Conservation (phyloP, 1,140 invertebrate genomes). For the Grapholita molesta region DNA sequence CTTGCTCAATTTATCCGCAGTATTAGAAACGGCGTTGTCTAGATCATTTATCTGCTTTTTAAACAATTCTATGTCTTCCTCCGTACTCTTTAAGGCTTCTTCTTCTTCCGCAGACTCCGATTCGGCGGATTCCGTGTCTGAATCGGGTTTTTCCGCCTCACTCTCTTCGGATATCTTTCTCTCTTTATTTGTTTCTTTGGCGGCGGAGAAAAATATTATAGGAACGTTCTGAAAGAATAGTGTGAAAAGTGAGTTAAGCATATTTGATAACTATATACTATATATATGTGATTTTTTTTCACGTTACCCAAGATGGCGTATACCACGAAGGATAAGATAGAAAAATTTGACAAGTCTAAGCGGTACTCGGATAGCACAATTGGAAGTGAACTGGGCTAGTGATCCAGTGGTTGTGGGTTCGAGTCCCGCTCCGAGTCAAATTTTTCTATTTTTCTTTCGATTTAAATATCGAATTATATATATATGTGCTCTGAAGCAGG, state of each 20-base stretch:
- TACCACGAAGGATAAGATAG: too few relatives aligned
- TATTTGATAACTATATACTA: too few relatives aligned
- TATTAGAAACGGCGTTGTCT: conserved; percentile 63
- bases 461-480: too few relatives aligned
- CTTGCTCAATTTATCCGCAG: conserved; percentile 72
- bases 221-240: conserved; percentile 54
- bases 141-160: conserved; percentile 35
- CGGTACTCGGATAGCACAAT: too few relatives aligned
- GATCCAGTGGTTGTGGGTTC: too few relatives aligned
- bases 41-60: conserved; percentile 59
- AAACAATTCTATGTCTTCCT: conserved; percentile 68
- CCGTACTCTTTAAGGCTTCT: conserved; percentile 58
- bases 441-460: too few relatives aligned
- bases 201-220: conserved; percentile 73
- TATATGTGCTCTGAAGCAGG: too few relatives aligned
- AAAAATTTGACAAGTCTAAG: too few relatives aligned
- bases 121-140: conserved; percentile 50
- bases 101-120: conserved; percentile 41
- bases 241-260: background rate
- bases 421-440: too few relatives aligned
- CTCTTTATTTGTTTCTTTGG: conserved; percentile 75
- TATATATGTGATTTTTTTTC: background rate
- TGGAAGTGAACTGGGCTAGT: too few relatives aligned
- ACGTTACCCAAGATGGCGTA: too few relatives aligned
- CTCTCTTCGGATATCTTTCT: conserved; percentile 64